Percentiles rank a stretch among this genome's conserved stretches.
Conservation (phyloP, 2,888 invertebrate species). For the Antheraea yamamai region DNA sequence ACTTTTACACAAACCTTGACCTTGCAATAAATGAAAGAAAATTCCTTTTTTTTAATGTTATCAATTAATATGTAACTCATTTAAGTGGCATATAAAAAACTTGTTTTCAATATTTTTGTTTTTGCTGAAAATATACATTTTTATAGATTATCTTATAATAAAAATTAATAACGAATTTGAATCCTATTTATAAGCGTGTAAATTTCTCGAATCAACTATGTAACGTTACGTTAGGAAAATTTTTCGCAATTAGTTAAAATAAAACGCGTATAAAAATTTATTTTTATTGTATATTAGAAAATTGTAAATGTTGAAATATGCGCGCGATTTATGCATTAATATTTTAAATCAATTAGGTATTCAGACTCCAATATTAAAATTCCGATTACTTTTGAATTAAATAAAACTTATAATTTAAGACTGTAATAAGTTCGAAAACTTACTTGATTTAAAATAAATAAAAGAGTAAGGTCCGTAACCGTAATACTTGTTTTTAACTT, state of each 20-base stretch:
- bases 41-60: background rate
- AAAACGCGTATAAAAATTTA: background rate
- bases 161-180: constrained; percentile 57
- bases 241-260: constrained; percentile 25
- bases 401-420: background rate
- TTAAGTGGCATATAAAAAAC: background rate
- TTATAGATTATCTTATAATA: constrained; percentile 35
- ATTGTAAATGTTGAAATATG: constrained; percentile 6
- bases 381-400: constrained; percentile 9
- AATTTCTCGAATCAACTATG: constrained; percentile 47
- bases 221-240: constrained; percentile 49
- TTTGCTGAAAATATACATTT: background rate
- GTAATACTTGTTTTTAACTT: background rate
- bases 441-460: constrained; percentile 1
- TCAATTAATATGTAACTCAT: background rate
- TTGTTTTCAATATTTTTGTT: background rate
- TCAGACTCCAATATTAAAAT: constrained; percentile 14
- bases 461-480: background rate
- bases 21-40: background rate
- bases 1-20: background rate
- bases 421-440: background rate
- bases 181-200: constrained; percentile 59
- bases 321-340: background rate
- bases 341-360: constrained; percentile 18
- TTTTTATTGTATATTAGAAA: background rate